Base-by-base conservation (phyloP, 2,888 invertebrate genomes). In the Hemistola chrysoprasaria region DNA sequence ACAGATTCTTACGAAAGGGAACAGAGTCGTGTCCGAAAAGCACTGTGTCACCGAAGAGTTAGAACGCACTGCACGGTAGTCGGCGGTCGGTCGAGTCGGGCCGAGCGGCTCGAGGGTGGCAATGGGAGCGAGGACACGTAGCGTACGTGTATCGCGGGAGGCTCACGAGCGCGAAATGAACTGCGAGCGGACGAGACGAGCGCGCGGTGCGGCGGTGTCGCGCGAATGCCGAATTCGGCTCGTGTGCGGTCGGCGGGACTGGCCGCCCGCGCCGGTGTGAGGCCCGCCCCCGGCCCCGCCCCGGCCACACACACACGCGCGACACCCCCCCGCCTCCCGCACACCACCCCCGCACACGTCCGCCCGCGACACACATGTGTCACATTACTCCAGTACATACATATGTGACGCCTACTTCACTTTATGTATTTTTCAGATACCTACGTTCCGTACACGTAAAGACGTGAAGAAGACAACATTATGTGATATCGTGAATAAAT, bases 391-490 rank as follows among this genome's bases (percentile, higher is more conserved):
- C 61, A 59, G 74, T 81, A 81, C 82, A 78, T 75, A 80, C 79
- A 81, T 66, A 80, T 76, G 82, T 81, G 82, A 85, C 86, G 83
- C 86, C 84, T 82, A 72, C 84, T 77, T 59, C 72, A 69, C 73
- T 55, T 56, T 78, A 84, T 78, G 62, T 80, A 78, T 77, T 78
- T 79, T 78, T 75, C 57, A 60, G 57, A 78, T 80, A 78, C 79
- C 81, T 80, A 81, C 74, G 40, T 50, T 53, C 53, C 37, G 22
- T 24, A 36, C 52, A 52, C 56, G 37, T 48, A 28, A 11, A 22
- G 21, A 41, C 40, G 47, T 36, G 6, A 40, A 22, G 24, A 23
- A 39, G 11, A 27, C 8, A 26, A 9, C 7, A 3, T 11, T 11
- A 24, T 23, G 24, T 16, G 3, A 16, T 16, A 16, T n/a, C n/a